A percentile compares a stretch with the other conserved stretches of the same genome.
phyloP scores from a whole-genome alignment of 2,888 invertebrate genomes.

The Drosophila subsilvestris region DNA sequence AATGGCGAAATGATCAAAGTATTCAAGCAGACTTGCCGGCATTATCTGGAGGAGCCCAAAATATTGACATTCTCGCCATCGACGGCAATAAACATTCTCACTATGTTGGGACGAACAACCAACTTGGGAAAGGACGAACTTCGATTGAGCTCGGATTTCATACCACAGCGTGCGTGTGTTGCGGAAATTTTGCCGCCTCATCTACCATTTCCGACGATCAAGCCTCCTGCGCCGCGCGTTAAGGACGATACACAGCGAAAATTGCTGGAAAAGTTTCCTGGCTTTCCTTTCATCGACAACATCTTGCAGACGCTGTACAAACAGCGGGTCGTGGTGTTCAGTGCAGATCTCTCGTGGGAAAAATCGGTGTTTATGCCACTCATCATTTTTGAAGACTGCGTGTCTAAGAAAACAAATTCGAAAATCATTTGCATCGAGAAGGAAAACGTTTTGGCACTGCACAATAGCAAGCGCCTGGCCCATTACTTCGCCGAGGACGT shows the following conservation, averaged over 20 bases:
- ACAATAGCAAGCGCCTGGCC: slow-evolving; percentile 53
- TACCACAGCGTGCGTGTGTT: background rate
- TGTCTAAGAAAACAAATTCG: slow-evolving; percentile 24
- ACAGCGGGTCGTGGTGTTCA: slow-evolving; percentile 48
- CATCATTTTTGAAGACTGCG: slow-evolving; percentile 49
- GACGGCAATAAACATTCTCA: slow-evolving; percentile 10
- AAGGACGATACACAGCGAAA: slow-evolving; percentile 12
- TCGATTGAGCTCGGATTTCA: slow-evolving; percentile 7
- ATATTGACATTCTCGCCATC: slow-evolving; percentile 23
- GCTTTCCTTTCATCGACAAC: background rate
- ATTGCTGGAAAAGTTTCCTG: slow-evolving; percentile 10
- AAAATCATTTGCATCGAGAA: slow-evolving; percentile 59
- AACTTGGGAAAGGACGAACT: slow-evolving; percentile 14
- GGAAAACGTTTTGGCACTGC: slow-evolving; percentile 47
- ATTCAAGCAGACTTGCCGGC: slow-evolving; percentile 54
- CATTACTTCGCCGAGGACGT: slow-evolving; percentile 51
- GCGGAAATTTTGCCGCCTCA: slow-evolving; percentile 14
- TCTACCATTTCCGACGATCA: slow-evolving; percentile 6
- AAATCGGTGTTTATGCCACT: slow-evolving; percentile 55
- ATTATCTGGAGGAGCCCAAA: slow-evolving; percentile 59
- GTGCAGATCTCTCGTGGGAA: slow-evolving; percentile 43
- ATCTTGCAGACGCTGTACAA: slow-evolving; percentile 40
- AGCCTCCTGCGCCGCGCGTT: background rate
- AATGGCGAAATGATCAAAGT: slow-evolving; percentile 56
- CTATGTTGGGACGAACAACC: slow-evolving; percentile 35